Conservation (phyloP, 30 jellyfish, hydroid and myxozoan species). For the Mastigias papua region DNA sequence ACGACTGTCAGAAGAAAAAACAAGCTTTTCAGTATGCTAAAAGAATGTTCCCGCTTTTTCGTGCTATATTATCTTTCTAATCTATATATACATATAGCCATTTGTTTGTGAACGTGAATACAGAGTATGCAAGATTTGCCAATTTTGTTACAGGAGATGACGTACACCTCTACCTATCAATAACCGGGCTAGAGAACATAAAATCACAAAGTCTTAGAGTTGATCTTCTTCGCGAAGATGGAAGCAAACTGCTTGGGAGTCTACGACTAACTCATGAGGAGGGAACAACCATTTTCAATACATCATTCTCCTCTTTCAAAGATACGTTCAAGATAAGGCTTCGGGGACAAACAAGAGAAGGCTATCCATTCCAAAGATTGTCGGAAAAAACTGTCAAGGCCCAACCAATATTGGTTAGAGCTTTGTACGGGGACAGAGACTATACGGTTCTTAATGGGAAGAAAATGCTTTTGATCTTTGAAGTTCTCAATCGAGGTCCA, state of each 20-base stretch:
- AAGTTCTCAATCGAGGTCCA: constrained; percentile 74
- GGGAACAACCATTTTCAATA: constrained; percentile 65
- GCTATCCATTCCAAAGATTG: constrained; percentile 69
- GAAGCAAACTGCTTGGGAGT: constrained; percentile 51
- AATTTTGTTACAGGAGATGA: constrained; percentile 46
- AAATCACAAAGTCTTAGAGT: constrained; percentile 28
- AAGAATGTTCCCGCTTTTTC: no score
- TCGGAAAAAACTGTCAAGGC: constrained; percentile 71
- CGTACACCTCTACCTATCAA: constrained; percentile 64
- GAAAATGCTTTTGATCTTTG: constrained; percentile 70
- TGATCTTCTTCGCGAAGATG: constrained; percentile 74
- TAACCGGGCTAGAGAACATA: constrained; percentile 71
- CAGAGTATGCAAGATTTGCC: neutral
- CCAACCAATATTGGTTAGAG: constrained; percentile 62
- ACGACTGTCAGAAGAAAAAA: no score
- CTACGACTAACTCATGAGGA: constrained; percentile 34
- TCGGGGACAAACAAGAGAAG: constrained; percentile 66
- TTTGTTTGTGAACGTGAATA: neutral
- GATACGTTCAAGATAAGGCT: constrained; percentile 72
- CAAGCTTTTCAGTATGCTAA: no score
- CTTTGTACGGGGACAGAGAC: constrained; percentile 77
- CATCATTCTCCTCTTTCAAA: constrained; percentile 55
- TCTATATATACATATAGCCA: neutral
- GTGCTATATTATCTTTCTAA: no score
- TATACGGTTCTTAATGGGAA: constrained; percentile 63